Base-by-base conservation (phyloP, 2,888 invertebrate species). In the Sicus ferrugineus region DNA sequence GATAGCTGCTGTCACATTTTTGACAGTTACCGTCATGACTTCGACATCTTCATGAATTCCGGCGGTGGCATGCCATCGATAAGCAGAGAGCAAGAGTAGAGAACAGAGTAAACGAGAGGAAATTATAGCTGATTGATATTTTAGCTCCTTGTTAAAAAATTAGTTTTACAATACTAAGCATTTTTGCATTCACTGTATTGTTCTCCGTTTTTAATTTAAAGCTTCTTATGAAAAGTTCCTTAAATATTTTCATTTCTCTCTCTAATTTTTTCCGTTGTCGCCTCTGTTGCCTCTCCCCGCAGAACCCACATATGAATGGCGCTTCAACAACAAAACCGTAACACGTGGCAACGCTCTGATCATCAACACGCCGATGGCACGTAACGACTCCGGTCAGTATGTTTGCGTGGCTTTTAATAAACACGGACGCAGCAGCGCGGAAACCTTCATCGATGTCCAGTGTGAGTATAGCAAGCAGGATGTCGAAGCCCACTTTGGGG, bases 391-490 rank as follows among this genome's bases (percentile, higher is more conserved):
- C 34, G 95, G 95, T 0, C 88, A 89, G 70, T 95, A 95, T 82
- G 87, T 90, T 58, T 96, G 96, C 81, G 89, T 91, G 75, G 93
- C 93, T 0, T 89, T 86, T 78, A 93, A 96, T 84, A 89, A 91
- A 75, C 95, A 96, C 73, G 96, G 96, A 21, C 88, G 88, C 66
- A 89, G 89, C 73, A 90, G 88, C 62, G 89, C 90, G 14, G 88
- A 89, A 23, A 91, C 93, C 4, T 87, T 88, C 74, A 87, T 96
- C 76, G 92, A 94, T 84, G 94, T 96, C 50, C 89, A 92, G 86
- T 96, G 96, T 96, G 86, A 92, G 84, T 82, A 73, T 54, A 19
- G 19, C 21, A 34, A 31, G 30, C 11, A 61, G n/a, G n/a, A n/a
- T n/a, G n/a, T n/a, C n/a, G n/a, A n/a, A n/a, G n/a, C n/a, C n/a